Evolutionary conservation across 1,140 invertebrate species (phyloP).

Genomic region (Manduca sexta): DNA sequence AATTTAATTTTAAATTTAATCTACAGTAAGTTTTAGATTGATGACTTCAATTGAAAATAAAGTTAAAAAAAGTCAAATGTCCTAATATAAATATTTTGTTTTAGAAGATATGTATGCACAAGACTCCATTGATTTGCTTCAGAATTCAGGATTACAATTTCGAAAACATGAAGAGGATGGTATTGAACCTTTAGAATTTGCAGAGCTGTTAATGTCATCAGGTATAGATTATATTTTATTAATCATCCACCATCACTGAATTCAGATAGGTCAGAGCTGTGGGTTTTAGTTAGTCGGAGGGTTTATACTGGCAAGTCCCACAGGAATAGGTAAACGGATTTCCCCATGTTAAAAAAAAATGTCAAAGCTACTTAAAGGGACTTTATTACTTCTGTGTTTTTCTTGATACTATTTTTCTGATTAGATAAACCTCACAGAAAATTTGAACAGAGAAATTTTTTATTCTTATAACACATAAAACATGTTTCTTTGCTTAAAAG

Average conservation of each 20-base stretch:
- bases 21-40: conserved; percentile 84
- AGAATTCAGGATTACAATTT: conserved; percentile 98
- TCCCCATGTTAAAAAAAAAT: no score
- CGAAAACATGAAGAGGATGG: conserved; percentile 98
- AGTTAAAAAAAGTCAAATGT: no score
- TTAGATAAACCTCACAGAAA: no score
- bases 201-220: conserved; percentile 96
- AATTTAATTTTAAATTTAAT: conserved; percentile 99
- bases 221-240: conserved; percentile 53
- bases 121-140: conserved; percentile 96
- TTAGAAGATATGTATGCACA: conserved; percentile 98
- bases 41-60: neutral
- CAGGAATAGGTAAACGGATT: no score
- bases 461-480: no score
- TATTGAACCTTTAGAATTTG: conserved; percentile 96
- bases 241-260: neutral
- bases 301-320: no score
- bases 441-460: no score
- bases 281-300: no score
- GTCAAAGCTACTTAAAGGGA: no score
- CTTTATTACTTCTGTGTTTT: neutral
- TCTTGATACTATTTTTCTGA: neutral
- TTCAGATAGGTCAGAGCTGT: no score
- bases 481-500: no score
- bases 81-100: conserved; percentile 38